Evolutionary conservation across 53 echinoderm and acorn worm genomes (phyloP).

Genomic region (Stichopus horrens): DNA sequence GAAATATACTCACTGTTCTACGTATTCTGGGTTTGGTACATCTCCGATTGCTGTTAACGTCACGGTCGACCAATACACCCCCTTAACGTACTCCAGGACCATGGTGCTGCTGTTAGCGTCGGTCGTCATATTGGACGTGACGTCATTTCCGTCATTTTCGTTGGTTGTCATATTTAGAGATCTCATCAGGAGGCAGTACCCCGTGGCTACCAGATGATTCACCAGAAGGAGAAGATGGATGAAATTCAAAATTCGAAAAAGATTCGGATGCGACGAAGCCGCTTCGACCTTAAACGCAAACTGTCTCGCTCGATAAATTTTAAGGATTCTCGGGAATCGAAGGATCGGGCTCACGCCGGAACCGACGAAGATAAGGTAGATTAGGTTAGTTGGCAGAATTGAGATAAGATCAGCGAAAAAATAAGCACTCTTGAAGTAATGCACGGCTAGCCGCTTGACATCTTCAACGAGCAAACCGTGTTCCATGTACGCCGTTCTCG

Average conservation of each 20-base stretch:
- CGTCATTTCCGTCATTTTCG: constrained; percentile 34
- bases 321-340: constrained; percentile 78
- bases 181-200: constrained; percentile 68
- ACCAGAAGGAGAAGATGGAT: constrained; percentile 68
- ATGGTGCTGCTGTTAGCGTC: constrained; percentile 51
- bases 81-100: constrained; percentile 65
- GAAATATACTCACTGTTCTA: constrained; percentile 70
- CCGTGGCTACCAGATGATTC: constrained; percentile 76
- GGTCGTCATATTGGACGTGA: constrained; percentile 53
- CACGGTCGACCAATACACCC: constrained; percentile 88
- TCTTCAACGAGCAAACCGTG: constrained; percentile 71
- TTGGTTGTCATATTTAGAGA: constrained; percentile 20
- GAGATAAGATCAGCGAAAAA: constrained; percentile 68
- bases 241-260: constrained; percentile 69
- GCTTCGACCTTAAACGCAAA: constrained; percentile 70
- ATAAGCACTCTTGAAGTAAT: constrained; percentile 60
- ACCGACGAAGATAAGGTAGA: constrained; percentile 58
- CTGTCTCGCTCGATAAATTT: constrained; percentile 54
- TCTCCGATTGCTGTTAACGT: constrained; percentile 86
- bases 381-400: constrained; percentile 66
- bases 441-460: constrained; percentile 54
- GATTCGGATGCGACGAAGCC: constrained; percentile 63
- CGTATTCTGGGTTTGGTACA: constrained; percentile 63
- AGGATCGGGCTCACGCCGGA: constrained; percentile 43
- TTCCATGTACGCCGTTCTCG: constrained; percentile 74